Evolutionary conservation across 1,140 invertebrate species (phyloP).

Genomic region (Leptestheria dahalacensis): DNA sequence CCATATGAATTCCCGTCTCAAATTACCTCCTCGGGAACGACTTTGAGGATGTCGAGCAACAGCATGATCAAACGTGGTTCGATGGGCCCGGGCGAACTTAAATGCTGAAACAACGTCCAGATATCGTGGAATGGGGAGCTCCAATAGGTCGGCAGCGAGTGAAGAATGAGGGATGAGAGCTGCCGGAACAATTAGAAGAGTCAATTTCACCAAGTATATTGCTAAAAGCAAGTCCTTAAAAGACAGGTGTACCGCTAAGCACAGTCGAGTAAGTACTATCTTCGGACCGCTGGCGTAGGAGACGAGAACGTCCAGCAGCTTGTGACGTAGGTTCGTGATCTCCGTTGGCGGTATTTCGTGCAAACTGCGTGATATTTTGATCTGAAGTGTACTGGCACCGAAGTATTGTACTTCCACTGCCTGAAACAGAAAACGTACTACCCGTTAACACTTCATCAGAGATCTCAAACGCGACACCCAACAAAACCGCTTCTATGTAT

Average conservation of each 20-base stretch:
- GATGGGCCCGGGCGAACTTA: slow-evolving; percentile 38
- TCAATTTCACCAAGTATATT: no score
- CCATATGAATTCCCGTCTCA: no score
- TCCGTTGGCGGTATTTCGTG: slow-evolving; percentile 61
- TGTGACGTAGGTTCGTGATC: slow-evolving; percentile 52
- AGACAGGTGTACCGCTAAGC: slow-evolving; percentile 69
- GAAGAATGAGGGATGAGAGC: slow-evolving; percentile 49
- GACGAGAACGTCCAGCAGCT: slow-evolving; percentile 56
- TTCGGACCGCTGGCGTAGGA: slow-evolving; percentile 59
- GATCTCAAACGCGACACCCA: no score
- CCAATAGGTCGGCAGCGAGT: slow-evolving; percentile 44
- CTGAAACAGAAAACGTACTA: slow-evolving; percentile 30
- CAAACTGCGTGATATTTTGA: slow-evolving; percentile 74
- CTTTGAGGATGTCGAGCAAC: slow-evolving; percentile 51
- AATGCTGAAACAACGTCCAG: slow-evolving; percentile 42
- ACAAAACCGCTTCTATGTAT: no score
- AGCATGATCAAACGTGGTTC: slow-evolving; percentile 39
- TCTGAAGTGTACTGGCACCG: slow-evolving; percentile 71
- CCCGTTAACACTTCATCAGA: no score
- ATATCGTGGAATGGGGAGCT: slow-evolving; percentile 45
- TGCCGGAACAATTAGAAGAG: no score
- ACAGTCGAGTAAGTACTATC: slow-evolving; percentile 66
- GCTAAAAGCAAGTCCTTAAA: no score
- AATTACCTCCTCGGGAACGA: slow-evolving; percentile 66
- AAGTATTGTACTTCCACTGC: slow-evolving; percentile 77